Evolutionary conservation across 2,888 invertebrate species (phyloP).

Genomic region (Cosmopolites sordidus): DNA sequence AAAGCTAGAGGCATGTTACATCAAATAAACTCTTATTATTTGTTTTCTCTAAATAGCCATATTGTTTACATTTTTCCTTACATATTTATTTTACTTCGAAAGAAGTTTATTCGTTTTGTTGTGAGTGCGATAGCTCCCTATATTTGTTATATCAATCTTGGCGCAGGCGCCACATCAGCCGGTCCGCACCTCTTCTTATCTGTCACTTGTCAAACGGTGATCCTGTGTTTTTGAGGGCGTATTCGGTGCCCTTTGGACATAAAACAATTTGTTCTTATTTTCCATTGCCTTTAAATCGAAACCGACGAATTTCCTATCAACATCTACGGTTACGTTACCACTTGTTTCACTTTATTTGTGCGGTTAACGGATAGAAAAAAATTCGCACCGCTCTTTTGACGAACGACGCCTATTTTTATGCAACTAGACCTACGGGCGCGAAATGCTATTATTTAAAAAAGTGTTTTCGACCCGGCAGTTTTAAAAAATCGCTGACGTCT

Average conservation of each 20-base stretch:
- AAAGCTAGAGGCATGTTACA: too few species aligned
- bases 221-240: slow-evolving; percentile 20
- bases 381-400: neutral
- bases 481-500: too few species aligned
- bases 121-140: slow-evolving; percentile 6
- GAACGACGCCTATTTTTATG: slow-evolving; percentile 17
- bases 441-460: neutral
- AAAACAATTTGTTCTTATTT: neutral
- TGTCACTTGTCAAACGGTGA: neutral
- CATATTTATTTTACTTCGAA: too few species aligned
- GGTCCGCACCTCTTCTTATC: neutral
- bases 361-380: neutral
- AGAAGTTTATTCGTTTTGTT: too few species aligned
- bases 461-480: too few species aligned
- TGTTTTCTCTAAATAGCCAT: too few species aligned
- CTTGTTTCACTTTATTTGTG: slow-evolving; percentile 5
- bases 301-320: neutral
- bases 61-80: too few species aligned
- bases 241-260: slow-evolving; percentile 16
- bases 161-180: slow-evolving; percentile 10
- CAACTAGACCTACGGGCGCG: slow-evolving; percentile 4
- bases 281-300: neutral
- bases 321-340: slow-evolving; percentile 3
- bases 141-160: slow-evolving; percentile 4
- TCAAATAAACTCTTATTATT: too few species aligned